phyloP scores from a whole-genome alignment of 2,113 vertebrate genomes.

The Cyrtonyx montezumae region DNA sequence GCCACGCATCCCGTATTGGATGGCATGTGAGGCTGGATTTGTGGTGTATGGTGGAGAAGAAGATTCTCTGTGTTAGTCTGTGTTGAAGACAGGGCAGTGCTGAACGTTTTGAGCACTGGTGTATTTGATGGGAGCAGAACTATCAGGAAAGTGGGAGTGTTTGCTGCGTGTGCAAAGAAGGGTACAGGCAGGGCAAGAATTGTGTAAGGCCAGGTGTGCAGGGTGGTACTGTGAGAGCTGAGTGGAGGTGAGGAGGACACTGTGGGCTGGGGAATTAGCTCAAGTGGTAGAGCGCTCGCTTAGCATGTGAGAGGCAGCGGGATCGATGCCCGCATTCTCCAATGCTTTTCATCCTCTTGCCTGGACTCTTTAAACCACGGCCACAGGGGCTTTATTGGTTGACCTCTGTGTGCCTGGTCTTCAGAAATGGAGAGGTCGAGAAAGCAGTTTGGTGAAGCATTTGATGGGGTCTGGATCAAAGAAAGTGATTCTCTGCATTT shows the following conservation, averaged over 20 bases:
- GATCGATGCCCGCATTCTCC: conserved; percentile 1
- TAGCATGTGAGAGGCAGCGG: conserved; percentile 38
- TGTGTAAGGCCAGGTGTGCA: no score
- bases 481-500: no score
- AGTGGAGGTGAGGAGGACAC: neutral
- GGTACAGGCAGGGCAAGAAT: no score
- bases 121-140: neutral
- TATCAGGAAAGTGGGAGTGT: neutral
- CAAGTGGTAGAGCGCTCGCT: conserved; percentile 59
- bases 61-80: no score
- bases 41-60: neutral
- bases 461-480: no score
- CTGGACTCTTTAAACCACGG: fast-evolving
- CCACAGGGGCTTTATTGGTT: no score
- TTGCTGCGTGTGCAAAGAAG: neutral
- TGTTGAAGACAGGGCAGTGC: no score
- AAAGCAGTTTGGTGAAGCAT: no score
- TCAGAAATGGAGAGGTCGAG: no score
- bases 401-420: no score
- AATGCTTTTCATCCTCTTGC: fast-evolving
- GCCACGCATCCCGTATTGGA: no score
- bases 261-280: neutral
- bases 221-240: no score
- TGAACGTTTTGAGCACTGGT: neutral
- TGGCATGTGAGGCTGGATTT: neutral